Base-by-base conservation (phyloP, 92 coral and sea anemone genomes). In the Zoanthus solanderi region DNA sequence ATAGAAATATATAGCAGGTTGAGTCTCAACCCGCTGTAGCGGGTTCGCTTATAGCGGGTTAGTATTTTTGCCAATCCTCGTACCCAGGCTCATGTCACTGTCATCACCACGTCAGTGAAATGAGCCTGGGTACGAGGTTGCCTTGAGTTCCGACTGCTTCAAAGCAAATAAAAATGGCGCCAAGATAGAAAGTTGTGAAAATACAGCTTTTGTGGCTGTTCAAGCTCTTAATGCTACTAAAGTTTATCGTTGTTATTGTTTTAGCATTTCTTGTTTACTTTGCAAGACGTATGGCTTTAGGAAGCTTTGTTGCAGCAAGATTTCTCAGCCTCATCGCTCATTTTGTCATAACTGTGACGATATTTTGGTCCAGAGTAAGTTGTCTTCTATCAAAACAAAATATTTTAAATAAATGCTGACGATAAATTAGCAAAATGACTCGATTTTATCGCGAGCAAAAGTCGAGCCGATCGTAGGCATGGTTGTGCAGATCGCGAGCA, bases 341-440 rank as follows among this genome's bases (percentile, higher is more conserved):
- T 83, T 87, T 97, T 69, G 98, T 95, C 31, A 94, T 97, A 52
- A 97, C 99, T 29, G 89, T 97, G 52, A 93, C 94, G 4, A 97
- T 97, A 72, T 97, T 97, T 63, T 95, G 98, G 96, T 94, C 99
- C 31, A 95, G 94, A 93, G 99, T 97, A 76, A 82, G 89, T 76
- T 34, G 42, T 34, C 3, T 34, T 34, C 42, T 34, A 23, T 23
- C 23, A 23, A 23, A 23, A 23, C 23, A 23, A 23, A 23, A 23
- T 23, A 23, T 23, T 23, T 23, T 23, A 23, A 23, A 23, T 23
- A 23, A 23, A 34, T 34, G 42, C 1, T 34, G 42, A 34, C 3
- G 42, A 34, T 34, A 34, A 34, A 34, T 34, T 1, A 34, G 2
- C 42, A 34, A 34, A 3, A 34, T 34, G 3, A 34, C 42, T 1